A percentile compares a stretch with the other conserved stretches of the same genome.
These are phyloP conservation scores for Yoshiicerus persimilis DNA, from an alignment of 1,140 invertebrate genomes.

Conservation along the genomic window DNA sequence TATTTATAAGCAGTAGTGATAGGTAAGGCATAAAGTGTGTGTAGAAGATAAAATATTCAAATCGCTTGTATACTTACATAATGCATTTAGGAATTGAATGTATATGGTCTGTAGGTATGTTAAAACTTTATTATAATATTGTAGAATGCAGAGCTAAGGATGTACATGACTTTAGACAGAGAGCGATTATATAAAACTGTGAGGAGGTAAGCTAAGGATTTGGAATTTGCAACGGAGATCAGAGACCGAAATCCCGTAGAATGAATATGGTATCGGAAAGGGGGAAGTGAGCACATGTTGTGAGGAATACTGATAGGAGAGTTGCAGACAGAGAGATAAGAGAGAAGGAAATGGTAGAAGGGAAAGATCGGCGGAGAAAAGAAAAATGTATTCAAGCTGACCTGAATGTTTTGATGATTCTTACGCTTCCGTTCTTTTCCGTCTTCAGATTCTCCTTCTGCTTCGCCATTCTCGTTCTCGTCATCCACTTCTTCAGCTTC, in stretches of 20 bases:
- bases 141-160: neutral
- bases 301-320: too few relatives aligned
- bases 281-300: neutral
- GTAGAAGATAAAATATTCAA: too few relatives aligned
- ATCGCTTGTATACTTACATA: too few relatives aligned
- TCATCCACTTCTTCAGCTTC: slow-evolving; percentile 43
- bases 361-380: neutral
- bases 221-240: neutral
- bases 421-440: slow-evolving; percentile 37
- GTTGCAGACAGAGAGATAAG: neutral
- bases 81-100: too few relatives aligned
- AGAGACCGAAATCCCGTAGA: neutral
- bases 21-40: too few relatives aligned
- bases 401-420: slow-evolving; percentile 53
- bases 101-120: too few relatives aligned
- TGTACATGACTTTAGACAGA: neutral
- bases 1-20: too few relatives aligned
- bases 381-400: slow-evolving; percentile 24
- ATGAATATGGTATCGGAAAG: neutral
- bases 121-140: too few relatives aligned
- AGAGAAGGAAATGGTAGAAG: neutral
- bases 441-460: slow-evolving; percentile 51
- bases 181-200: neutral
- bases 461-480: slow-evolving; percentile 45
- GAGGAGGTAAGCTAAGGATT: neutral